phyloP scores from a whole-genome alignment of 2,888 invertebrate genomes.

The Trichacis sp. region DNA sequence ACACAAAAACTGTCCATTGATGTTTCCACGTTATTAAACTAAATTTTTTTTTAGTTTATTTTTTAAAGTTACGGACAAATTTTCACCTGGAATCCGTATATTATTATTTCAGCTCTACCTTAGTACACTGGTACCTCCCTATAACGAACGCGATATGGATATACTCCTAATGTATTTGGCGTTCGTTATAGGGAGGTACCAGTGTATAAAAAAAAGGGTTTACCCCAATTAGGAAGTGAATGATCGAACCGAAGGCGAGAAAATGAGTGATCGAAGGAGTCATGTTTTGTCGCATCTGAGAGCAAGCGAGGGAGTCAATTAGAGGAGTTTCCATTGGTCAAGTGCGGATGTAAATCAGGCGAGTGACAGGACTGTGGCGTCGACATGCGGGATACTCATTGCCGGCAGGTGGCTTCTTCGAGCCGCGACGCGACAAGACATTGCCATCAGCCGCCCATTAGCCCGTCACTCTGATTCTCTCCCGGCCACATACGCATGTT shows the following conservation, averaged over 20 bases:
- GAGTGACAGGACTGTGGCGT: conserved; percentile 37
- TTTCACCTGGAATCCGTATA: too few relatives aligned
- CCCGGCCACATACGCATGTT: conserved; percentile 25
- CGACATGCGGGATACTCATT: conserved; percentile 49
- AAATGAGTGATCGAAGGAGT: not conserved
- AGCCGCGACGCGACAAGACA: conserved; percentile 67
- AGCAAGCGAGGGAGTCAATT: conserved; percentile 34
- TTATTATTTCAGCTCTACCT: too few relatives aligned
- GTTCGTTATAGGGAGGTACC: too few relatives aligned
- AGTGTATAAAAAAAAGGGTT: too few relatives aligned
- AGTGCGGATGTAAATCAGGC: conserved; percentile 52
- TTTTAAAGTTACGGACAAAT: too few relatives aligned
- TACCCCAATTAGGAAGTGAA: too few relatives aligned
- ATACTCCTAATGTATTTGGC: too few relatives aligned
- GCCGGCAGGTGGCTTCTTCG: conserved; percentile 64
- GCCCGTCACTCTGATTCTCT: conserved; percentile 44
- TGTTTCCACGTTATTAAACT: too few relatives aligned
- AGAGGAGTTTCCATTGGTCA: conserved; percentile 38
- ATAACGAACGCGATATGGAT: too few relatives aligned
- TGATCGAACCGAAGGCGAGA: not conserved
- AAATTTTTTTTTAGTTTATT: too few relatives aligned
- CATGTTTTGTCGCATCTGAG: not conserved
- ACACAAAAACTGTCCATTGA: too few relatives aligned
- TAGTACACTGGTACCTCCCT: too few relatives aligned
- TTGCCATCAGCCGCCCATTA: conserved; percentile 67